Evolutionary conservation across 37 sponge, comb jelly and placozoan genomes (phyloP).

Genomic region (Chondrosia reniformis): DNA sequence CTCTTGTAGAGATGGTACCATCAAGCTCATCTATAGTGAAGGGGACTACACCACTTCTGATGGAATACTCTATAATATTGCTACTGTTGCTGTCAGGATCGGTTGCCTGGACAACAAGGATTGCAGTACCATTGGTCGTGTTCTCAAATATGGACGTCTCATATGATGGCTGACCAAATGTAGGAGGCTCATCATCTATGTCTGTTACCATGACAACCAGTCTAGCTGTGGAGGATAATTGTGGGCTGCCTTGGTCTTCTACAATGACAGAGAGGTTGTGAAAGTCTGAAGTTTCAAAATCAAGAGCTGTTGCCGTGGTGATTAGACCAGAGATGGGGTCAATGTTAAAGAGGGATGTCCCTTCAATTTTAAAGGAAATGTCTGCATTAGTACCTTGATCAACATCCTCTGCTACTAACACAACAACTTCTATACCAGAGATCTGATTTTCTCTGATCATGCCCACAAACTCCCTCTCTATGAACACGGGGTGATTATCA

Average conservation of each 20-base stretch:
- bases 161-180: conserved; percentile 34
- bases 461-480: conserved; percentile 5
- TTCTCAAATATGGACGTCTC: conserved; percentile 38
- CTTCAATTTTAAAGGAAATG: conserved; percentile 30
- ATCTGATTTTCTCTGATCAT: conserved; percentile 38
- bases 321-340: conserved; percentile 35
- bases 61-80: conserved; percentile 21
- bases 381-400: conserved; percentile 29
- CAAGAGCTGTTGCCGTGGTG: conserved; percentile 18
- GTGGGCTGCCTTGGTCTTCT: conserved; percentile 27
- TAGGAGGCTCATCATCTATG: conserved; percentile 56
- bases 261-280: conserved; percentile 41
- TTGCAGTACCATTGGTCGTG: conserved; percentile 1
- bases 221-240: conserved; percentile 7
- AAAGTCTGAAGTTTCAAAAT: conserved; percentile 19
- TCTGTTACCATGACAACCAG: conserved; percentile 39
- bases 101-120: conserved; percentile 31
- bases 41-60: not conserved
- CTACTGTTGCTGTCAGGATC: conserved; percentile 44
- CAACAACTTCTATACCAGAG: conserved; percentile 18
- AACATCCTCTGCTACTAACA: conserved; percentile 41
- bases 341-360: conserved; percentile 3
- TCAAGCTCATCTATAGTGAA: conserved; percentile 6
- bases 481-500: conserved; percentile 57
- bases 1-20: conserved; percentile 14